phyloP scores from a whole-genome alignment of 1,140 invertebrate species.

The Gonatopus flavifemur region DNA sequence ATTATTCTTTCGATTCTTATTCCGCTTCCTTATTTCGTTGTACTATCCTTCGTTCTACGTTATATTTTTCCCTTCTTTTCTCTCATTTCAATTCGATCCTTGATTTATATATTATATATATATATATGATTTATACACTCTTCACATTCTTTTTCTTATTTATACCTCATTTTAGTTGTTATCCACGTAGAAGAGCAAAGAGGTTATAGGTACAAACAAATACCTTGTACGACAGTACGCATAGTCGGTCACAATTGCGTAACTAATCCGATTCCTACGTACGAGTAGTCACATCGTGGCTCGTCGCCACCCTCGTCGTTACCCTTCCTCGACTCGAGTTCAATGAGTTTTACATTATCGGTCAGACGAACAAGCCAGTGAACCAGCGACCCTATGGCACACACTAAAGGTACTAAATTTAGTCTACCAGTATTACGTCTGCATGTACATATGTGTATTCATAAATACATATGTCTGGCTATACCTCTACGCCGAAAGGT shows the following conservation, averaged over 20 bases:
- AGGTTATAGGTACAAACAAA: too few species aligned
- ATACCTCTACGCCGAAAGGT: too few species aligned
- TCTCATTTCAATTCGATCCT: neutral
- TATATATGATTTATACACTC: too few species aligned
- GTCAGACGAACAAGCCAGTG: constrained; percentile 19
- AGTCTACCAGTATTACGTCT: constrained; percentile 6
- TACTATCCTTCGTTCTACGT: constrained; percentile 10
- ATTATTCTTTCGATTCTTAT: neutral
- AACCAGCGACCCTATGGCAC: constrained; percentile 32
- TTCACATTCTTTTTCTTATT: too few species aligned
- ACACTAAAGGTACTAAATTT: too few species aligned
- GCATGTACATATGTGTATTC: too few species aligned
- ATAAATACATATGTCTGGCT: too few species aligned
- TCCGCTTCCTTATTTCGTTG: constrained; percentile 2
- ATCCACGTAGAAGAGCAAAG: too few species aligned
- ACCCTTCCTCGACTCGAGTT: constrained; percentile 25
- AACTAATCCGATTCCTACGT: constrained; percentile 47
- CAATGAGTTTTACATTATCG: constrained; percentile 41
- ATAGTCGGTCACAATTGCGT: constrained; percentile 19
- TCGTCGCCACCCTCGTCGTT: constrained; percentile 10
- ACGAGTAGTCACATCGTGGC: constrained; percentile 10
- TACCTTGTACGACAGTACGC: too few species aligned
- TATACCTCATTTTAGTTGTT: too few species aligned
- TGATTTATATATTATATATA: too few species aligned
- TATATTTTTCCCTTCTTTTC: neutral